A percentile compares a stretch with the other conserved stretches of the same genome.
phyloP scores from a whole-genome alignment of 2,113 vertebrate genomes.

The Osmerus mordax region DNA sequence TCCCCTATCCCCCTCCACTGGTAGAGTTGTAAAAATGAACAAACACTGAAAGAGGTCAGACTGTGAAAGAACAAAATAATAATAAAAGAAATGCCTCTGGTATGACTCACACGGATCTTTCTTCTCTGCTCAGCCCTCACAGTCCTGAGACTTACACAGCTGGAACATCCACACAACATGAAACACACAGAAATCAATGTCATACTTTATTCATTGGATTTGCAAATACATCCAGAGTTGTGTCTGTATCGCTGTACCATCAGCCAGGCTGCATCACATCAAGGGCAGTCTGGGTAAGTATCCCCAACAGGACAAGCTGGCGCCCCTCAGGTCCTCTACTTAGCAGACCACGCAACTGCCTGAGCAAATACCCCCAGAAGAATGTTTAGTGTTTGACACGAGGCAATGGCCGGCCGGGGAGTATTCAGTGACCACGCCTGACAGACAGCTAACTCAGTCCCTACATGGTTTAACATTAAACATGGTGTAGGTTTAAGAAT shows the following conservation, averaged over 20 bases:
- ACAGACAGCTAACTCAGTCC: too few species aligned
- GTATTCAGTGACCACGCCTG: too few species aligned
- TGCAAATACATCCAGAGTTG: too few species aligned
- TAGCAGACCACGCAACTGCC: conserved; percentile 55
- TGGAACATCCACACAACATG: too few species aligned
- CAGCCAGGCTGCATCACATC: conserved; percentile 50
- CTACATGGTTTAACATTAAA: too few species aligned
- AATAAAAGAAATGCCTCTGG: conserved; percentile 43
- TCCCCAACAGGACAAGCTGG: conserved; percentile 44
- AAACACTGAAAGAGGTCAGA: conserved; percentile 41
- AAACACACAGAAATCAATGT: too few species aligned
- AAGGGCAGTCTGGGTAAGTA: conserved; percentile 65
- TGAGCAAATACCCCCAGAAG: conserved; percentile 46
- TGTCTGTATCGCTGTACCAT: not conserved
- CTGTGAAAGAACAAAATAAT: conserved; percentile 69
- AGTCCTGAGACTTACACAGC: not conserved
- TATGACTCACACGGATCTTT: conserved; percentile 21
- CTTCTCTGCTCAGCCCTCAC: conserved; percentile 19
- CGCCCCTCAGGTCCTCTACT: conserved; percentile 38
- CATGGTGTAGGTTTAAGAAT: too few species aligned
- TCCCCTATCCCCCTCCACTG: conserved; percentile 28
- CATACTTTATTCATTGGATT: too few species aligned
- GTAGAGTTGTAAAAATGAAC: conserved; percentile 63
- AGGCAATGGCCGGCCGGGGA: not conserved
- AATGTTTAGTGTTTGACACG: conserved; percentile 15